These are phyloP conservation scores for Caenorhabditis sp. DNA, from an alignment of 2,888 invertebrate species.

Conservation along the genomic window DNA sequence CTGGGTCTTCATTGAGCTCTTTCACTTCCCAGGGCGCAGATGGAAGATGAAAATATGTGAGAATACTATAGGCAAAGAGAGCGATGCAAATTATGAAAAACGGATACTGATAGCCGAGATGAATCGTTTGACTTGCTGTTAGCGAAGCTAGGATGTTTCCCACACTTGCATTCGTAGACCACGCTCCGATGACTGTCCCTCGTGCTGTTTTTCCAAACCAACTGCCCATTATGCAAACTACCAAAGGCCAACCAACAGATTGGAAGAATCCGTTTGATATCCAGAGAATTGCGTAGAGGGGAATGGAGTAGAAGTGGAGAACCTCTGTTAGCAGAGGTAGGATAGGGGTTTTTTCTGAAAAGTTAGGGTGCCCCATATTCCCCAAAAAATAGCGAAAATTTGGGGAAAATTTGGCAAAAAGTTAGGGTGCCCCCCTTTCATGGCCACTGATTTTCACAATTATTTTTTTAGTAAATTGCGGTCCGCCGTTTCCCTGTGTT, in stretches of 20 bases:
- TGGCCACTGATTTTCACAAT: too few species aligned
- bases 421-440: too few species aligned
- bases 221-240: conserved; percentile 84
- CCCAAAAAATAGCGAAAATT: too few species aligned
- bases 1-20: conserved; percentile 10
- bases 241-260: conserved; percentile 84
- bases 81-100: conserved; percentile 33
- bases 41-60: conserved; percentile 84
- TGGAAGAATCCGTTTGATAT: conserved; percentile 84
- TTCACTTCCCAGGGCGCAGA: conserved; percentile 83
- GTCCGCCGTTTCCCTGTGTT: too few species aligned
- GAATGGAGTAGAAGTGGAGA: conserved; percentile 82
- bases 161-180: conserved; percentile 84
- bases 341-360: too few species aligned
- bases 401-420: too few species aligned
- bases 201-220: conserved; percentile 75
- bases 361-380: too few species aligned
- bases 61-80: conserved; percentile 83
- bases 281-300: conserved; percentile 84
- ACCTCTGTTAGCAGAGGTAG: too few species aligned
- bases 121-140: conserved; percentile 80
- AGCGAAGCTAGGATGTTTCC: conserved; percentile 85
- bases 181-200: conserved; percentile 84
- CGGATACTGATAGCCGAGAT: conserved; percentile 42
- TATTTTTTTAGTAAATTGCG: too few species aligned